Conservation (phyloP, 2,797 vertebrate species). For the Tadarida brasiliensis region DNA sequence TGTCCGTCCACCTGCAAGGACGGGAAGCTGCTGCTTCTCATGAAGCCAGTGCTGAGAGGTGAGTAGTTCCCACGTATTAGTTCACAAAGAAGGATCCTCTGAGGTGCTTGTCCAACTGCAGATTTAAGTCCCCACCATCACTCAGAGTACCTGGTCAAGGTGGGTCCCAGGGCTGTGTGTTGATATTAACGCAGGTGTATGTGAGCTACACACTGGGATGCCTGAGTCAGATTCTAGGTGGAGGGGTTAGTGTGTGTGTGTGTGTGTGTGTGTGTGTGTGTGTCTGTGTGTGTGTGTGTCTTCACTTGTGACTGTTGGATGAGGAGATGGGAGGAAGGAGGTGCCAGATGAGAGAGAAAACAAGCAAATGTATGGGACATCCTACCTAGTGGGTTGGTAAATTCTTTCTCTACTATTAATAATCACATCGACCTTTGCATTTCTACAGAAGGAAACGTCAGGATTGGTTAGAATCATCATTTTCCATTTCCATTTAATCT, state of each 20-base stretch:
- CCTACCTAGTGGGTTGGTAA: not conserved
- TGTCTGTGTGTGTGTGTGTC: fast-evolving
- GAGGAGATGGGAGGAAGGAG: not conserved
- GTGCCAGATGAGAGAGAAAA: not conserved
- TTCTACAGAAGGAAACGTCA: conserved; percentile 76
- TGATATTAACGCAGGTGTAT: not conserved
- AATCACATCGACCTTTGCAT: conserved; percentile 77
- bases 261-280: not conserved
- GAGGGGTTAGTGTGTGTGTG: not conserved
- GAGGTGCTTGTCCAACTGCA: not conserved
- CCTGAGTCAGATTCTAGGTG: not conserved
- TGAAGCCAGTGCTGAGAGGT: not conserved
- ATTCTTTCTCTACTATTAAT: conserved; percentile 59
- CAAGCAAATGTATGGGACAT: not conserved
- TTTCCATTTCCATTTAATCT: conserved; percentile 71
- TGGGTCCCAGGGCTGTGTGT: not conserved
- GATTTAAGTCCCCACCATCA: not conserved
- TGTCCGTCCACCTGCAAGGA: not conserved
- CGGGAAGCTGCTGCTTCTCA: not conserved
- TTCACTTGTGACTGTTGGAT: not conserved
- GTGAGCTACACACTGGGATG: fast-evolving
- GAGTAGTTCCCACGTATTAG: not conserved
- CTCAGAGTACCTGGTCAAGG: not conserved
- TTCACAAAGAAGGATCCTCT: not conserved
- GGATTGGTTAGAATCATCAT: conserved; percentile 70